These are phyloP conservation scores for Lagopus leucura DNA, from an alignment of 2,113 vertebrate genomes.

Conservation along the genomic window DNA sequence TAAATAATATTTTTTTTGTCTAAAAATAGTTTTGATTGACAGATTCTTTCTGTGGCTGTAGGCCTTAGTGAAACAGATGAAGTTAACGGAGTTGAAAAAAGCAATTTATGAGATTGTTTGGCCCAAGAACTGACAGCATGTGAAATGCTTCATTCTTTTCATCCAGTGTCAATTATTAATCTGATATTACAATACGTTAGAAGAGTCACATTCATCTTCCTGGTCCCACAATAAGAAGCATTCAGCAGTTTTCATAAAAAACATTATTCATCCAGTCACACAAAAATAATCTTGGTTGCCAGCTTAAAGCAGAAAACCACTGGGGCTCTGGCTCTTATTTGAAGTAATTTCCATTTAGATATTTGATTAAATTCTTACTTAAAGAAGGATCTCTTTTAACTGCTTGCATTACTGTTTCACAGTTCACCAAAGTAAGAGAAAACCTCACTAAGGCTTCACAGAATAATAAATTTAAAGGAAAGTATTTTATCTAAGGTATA, in stretches of 20 bases:
- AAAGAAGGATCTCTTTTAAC: not conserved
- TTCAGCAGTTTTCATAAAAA: not conserved
- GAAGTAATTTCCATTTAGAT: not conserved
- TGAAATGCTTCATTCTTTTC: not conserved
- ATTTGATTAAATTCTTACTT: not conserved
- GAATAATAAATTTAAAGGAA: not conserved
- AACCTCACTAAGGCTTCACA: not conserved
- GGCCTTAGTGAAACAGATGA: not conserved
- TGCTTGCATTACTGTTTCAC: not conserved
- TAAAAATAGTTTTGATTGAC: not conserved
- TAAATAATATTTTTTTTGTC: not conserved
- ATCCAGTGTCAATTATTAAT: not conserved
- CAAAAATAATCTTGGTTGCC: not conserved
- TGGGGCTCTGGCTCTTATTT: constrained; percentile 34
- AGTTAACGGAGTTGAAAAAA: not conserved
- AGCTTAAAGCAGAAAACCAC: not conserved
- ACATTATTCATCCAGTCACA: not conserved
- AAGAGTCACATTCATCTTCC: not conserved
- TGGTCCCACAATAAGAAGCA: not conserved
- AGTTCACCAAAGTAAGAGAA: not conserved
- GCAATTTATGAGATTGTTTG: not conserved
- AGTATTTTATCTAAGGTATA: not conserved
- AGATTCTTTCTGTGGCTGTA: not conserved
- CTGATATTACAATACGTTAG: not conserved
- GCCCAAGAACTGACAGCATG: not conserved